Conservation (phyloP, 1,140 invertebrate genomes). For the Bombus waltoni region DNA sequence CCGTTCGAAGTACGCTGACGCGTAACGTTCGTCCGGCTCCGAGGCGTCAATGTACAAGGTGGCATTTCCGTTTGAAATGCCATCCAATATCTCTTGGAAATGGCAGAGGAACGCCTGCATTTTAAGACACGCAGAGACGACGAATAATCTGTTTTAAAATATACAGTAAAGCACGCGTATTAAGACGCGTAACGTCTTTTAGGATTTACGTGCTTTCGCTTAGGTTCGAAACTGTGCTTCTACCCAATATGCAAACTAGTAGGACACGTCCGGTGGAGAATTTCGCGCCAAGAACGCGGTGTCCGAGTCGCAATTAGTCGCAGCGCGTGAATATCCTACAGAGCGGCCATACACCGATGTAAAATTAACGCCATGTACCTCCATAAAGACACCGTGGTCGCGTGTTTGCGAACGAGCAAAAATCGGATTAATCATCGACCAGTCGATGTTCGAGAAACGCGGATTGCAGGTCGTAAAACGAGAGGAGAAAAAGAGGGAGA, state of each 20-base stretch:
- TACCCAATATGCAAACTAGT: not conserved
- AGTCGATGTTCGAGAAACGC: not conserved
- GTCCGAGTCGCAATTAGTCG: constrained; percentile 44
- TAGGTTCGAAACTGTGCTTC: too few relatives aligned
- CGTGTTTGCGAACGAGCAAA: not conserved
- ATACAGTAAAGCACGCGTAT: too few relatives aligned
- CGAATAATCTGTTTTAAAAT: too few relatives aligned
- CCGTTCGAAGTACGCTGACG: not conserved
- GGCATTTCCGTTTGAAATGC: not conserved
- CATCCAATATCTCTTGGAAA: not conserved
- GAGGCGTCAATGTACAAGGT: not conserved
- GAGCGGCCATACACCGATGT: constrained; percentile 16
- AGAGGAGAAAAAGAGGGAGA: not conserved
- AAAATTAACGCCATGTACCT: constrained; percentile 28
- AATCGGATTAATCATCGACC: not conserved
- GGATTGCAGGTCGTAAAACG: not conserved
- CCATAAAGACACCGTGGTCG: not conserved
- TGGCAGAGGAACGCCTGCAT: too few relatives aligned
- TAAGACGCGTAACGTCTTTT: rapidly evolving
- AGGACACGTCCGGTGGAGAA: constrained; percentile 25
- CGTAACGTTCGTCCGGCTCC: too few relatives aligned
- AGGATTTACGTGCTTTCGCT: not conserved
- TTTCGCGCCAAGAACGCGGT: constrained; percentile 31
- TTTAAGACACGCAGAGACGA: too few relatives aligned
- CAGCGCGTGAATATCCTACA: constrained; percentile 7